Conservation (phyloP, 2,797 vertebrate species). For the Potorous gilbertii region DNA sequence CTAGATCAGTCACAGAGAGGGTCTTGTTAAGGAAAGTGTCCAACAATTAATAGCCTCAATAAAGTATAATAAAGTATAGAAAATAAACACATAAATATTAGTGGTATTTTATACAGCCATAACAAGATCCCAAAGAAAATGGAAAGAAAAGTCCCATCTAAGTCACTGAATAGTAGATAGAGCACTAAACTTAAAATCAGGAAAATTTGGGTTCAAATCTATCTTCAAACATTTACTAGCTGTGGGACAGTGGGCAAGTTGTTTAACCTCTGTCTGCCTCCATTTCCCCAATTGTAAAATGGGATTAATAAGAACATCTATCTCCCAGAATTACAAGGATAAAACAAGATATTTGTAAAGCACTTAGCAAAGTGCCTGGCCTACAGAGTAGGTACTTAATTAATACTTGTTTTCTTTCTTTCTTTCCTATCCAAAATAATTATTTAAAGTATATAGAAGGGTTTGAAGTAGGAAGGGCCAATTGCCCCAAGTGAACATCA, state of each 20-base stretch:
- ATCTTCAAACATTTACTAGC: not conserved
- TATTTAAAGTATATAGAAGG: not conserved
- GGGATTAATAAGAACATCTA: not conserved
- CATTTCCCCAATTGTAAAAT: not conserved
- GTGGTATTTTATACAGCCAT: not conserved
- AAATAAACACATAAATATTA: not conserved
- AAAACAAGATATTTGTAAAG: not conserved
- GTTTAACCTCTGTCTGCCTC: not conserved
- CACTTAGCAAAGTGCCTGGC: not conserved
- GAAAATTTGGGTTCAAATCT: not conserved
- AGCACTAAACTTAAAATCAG: not conserved
- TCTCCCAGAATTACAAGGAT: not conserved
- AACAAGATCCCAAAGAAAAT: not conserved
- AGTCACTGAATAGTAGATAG: not conserved
- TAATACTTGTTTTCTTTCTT: not conserved
- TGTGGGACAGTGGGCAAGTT: not conserved
- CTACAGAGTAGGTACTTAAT: not conserved
- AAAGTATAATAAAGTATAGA: not conserved
- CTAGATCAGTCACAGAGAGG: not conserved
- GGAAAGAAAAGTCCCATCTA: too few species aligned
- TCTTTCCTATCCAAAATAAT: not conserved
- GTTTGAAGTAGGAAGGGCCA: not conserved
- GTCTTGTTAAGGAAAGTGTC: not conserved
- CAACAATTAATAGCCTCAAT: not conserved
- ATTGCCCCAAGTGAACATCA: too few species aligned